A percentile compares a stretch with the other conserved stretches of the same genome.
Conservation (phyloP, 92 coral and sea anemone species). For the Phymanthus crucifer region DNA sequence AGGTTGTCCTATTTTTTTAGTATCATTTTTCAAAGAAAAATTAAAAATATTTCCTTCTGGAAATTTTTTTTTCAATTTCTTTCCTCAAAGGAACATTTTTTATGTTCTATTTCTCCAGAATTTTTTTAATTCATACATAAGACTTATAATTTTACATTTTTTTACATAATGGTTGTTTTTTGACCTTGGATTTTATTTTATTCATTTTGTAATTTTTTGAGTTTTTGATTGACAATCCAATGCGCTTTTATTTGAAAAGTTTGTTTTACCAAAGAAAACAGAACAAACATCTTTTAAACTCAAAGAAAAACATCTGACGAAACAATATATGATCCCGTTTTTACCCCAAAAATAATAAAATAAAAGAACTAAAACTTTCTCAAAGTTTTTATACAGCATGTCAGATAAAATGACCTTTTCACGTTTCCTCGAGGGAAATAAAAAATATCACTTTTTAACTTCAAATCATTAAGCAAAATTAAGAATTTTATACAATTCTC, state of each 20-base stretch:
- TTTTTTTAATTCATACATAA: too few species aligned
- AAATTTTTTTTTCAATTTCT: not conserved
- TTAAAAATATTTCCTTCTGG: not conserved
- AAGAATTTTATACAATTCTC: not conserved
- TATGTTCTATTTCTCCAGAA: too few species aligned
- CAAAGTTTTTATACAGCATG: not conserved
- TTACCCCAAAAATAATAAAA: not conserved
- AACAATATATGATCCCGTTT: not conserved
- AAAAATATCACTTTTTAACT: not conserved
- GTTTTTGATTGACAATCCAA: not conserved
- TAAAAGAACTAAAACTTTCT: not conserved
- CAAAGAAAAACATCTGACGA: not conserved
- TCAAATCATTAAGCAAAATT: not conserved
- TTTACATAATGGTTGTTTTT: not conserved
- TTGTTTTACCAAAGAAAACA: not conserved
- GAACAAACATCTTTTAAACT: not conserved
- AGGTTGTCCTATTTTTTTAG: not conserved
- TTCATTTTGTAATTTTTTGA: not conserved
- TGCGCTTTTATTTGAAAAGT: not conserved
- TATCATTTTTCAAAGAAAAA: not conserved
- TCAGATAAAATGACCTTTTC: not conserved
- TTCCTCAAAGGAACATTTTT: not conserved
- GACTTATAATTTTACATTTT: not conserved
- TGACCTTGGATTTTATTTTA: not conserved
- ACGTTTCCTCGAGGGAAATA: conserved; percentile 5